These are phyloP conservation scores for Meteorus sp. DNA, from an alignment of 1,140 invertebrate species.

Conservation along the genomic window DNA sequence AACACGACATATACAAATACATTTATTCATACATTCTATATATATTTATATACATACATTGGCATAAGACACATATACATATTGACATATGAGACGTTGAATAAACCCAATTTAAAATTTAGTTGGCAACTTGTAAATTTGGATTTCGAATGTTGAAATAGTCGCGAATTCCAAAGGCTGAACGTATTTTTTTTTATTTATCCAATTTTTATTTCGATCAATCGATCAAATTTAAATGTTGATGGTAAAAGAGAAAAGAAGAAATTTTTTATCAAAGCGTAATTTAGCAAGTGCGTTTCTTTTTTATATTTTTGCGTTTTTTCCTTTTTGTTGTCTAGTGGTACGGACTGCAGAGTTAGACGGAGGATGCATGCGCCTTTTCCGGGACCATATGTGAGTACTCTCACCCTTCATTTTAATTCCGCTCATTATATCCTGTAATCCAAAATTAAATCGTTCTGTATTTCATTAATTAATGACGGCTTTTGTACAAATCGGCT, in stretches of 20 bases:
- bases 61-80: too few species aligned
- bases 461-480: neutral
- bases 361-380: slow-evolving; percentile 61
- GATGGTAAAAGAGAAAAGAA: neutral
- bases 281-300: slow-evolving; percentile 50
- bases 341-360: slow-evolving; percentile 62
- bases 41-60: too few species aligned
- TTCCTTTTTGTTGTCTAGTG: slow-evolving; percentile 55
- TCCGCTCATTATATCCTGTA: slow-evolving; percentile 19
- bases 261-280: slow-evolving; percentile 27
- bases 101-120: too few species aligned
- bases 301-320: slow-evolving; percentile 39
- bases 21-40: neutral
- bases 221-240: slow-evolving; percentile 6
- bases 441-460: neutral
- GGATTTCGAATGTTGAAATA: too few species aligned
- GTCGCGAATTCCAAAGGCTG: too few species aligned
- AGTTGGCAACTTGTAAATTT: too few species aligned
- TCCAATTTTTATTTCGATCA: too few species aligned
- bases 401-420: slow-evolving; percentile 46
- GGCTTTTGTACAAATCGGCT: neutral
- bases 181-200: too few species aligned
- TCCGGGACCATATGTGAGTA: slow-evolving; percentile 60
- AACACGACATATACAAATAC: slow-evolving; percentile 19
- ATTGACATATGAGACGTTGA: too few species aligned